Base-by-base conservation (phyloP, 2,797 vertebrate genomes). In the Leptodactylus fallax region DNA sequence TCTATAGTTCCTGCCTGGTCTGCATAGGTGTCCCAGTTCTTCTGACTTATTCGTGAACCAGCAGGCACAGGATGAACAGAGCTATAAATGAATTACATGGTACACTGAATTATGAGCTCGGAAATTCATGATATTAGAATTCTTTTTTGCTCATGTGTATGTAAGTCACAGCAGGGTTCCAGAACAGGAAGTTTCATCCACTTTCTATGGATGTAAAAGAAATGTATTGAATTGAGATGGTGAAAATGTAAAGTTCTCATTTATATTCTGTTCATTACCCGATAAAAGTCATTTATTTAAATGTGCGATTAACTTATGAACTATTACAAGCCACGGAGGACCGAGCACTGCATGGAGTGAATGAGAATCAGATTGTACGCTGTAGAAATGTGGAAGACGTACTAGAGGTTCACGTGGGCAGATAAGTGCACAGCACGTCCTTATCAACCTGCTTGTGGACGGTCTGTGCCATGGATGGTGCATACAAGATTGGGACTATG, bases 271-370 rank as follows among this genome's bases (percentile, higher is more conserved):
- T 6, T 76, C 72, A n/a, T 76, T 21, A n/a, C 47, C 10, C 11
- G 72, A 76, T 76, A 51, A 76, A 72, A 72, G 71, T 72, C 71
- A 72, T 72, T 72, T 19, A 72, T 72, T 72, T 72, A 72, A 76
- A 51, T 76, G 72, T 76, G 72, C 12, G 72, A 76, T 76, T 76
- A 76, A 76, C 72, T 49, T 76, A 11, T 76, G 72, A 76, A 76
- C 72, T 51, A 76, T 76, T 76, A 76, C 72, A 76, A 76, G 47
- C 47, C 72, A 76, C 72, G 11, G 72, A 76, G 72, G 72, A 76
- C 9, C 1, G 47, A 49, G 72, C 5, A 47, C 45, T 11, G 47
- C 47, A 21, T 19, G 72, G 19, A 12, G 8, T 4, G 72, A 76
- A 76, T 51, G 47, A 76, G 47, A 76, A 49, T 76, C 9, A 51